A percentile compares a stretch with the other conserved stretches of the same genome.
Conservation (phyloP, 2,888 invertebrate species). For the Oithona nana region DNA sequence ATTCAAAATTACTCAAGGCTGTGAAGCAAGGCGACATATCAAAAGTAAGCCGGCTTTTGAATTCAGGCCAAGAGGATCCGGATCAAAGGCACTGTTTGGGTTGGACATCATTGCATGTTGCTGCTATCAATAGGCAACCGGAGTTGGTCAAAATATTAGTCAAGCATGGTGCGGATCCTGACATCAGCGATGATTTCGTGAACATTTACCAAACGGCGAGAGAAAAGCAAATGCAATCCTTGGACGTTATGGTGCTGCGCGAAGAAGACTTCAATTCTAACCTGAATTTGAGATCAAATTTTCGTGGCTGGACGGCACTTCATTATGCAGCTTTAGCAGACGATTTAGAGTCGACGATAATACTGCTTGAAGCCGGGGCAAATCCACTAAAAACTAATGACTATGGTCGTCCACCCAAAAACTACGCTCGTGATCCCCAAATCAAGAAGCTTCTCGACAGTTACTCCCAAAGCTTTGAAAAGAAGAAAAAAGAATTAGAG, state of each 20-base stretch:
- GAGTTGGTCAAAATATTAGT: constrained; percentile 41
- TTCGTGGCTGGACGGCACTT: constrained; percentile 64
- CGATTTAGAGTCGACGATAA: constrained; percentile 40
- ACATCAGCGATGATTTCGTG: constrained; percentile 52
- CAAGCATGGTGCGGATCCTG: constrained; percentile 56
- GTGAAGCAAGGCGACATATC: not conserved
- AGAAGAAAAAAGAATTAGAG: constrained; percentile 39
- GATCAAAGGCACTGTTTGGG: constrained; percentile 56
- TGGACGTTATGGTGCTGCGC: constrained; percentile 41
- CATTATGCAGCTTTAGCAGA: constrained; percentile 70
- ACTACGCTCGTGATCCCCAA: constrained; percentile 47
- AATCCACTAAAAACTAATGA: constrained; percentile 55
- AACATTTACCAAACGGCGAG: constrained; percentile 45
- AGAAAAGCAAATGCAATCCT: constrained; percentile 47
- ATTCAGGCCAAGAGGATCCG: constrained; percentile 30
- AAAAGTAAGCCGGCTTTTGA: not conserved
- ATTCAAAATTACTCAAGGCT: not conserved
- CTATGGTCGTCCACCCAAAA: constrained; percentile 50
- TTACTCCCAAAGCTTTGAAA: constrained; percentile 28
- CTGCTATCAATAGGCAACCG: constrained; percentile 52
- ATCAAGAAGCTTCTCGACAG: constrained; percentile 42
- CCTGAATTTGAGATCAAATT: constrained; percentile 43
- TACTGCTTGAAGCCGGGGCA: constrained; percentile 43
- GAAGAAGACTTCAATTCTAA: constrained; percentile 62
- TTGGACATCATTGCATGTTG: constrained; percentile 70